phyloP scores from a whole-genome alignment of 2,888 invertebrate genomes.

The Gisinianus flammeolus region DNA sequence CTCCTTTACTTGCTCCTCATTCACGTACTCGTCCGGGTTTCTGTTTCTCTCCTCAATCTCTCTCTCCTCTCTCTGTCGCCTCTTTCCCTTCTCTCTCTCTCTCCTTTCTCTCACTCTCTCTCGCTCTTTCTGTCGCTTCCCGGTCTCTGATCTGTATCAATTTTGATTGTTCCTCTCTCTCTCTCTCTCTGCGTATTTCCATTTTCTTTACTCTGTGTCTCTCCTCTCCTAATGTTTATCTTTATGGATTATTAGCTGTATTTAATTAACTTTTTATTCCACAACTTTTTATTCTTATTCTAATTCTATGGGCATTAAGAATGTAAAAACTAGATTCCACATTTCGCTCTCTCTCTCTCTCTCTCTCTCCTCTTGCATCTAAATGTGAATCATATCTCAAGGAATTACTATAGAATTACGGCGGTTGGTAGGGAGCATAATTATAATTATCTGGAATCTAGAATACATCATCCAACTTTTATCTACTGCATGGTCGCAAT shows the following conservation, averaged over 20 bases:
- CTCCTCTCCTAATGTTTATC: not conserved
- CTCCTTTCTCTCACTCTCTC: not conserved
- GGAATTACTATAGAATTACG: not conserved
- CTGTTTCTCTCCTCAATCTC: not conserved
- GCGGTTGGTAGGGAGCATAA: not conserved
- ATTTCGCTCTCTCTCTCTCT: not conserved
- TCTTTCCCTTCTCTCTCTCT: not conserved
- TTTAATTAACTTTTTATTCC: constrained; percentile 10
- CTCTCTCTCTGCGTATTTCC: not conserved
- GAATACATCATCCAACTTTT: not conserved
- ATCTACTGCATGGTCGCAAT: no score
- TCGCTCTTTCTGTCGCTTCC: not conserved
- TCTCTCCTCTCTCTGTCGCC: not conserved
- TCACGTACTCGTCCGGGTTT: no score
- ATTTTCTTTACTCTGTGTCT: not conserved
- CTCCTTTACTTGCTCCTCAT: no score
- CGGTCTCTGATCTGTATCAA: constrained; percentile 1
- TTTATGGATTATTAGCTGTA: constrained; percentile 13
- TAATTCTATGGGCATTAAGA: not conserved
- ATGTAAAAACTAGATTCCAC: no score
- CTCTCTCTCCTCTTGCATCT: not conserved
- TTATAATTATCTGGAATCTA: not conserved
- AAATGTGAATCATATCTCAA: not conserved
- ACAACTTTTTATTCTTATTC: not conserved
- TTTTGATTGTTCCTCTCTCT: constrained; percentile 13